Evolutionary conservation across 2,113 vertebrate genomes (phyloP).

Genomic region (Chaenocephalus aceratus): DNA sequence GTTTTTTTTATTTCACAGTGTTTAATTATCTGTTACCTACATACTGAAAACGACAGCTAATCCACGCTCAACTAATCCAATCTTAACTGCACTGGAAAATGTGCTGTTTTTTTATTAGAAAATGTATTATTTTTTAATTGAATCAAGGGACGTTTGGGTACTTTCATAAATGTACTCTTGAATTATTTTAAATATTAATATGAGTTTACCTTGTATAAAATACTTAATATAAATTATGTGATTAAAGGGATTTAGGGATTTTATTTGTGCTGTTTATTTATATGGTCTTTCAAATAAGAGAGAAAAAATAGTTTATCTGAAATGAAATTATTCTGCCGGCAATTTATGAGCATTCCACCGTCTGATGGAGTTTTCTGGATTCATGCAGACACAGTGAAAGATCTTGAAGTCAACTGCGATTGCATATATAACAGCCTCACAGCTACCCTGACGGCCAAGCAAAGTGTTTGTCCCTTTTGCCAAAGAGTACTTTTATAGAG

Average conservation of each 20-base stretch:
- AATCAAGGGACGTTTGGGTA: slow-evolving; percentile 2
- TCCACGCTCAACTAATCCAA: slow-evolving; percentile 1
- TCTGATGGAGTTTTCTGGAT: slow-evolving; percentile 73
- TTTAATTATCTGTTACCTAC: slow-evolving; percentile 9
- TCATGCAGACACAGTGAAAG: slow-evolving; percentile 70
- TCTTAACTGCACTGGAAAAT: slow-evolving; percentile 3
- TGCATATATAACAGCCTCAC: slow-evolving; percentile 83
- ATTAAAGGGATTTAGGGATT: background rate
- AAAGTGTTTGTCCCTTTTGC: slow-evolving; percentile 84
- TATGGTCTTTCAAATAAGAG: slow-evolving; percentile 18
- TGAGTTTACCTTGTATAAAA: slow-evolving; percentile 2
- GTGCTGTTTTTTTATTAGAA: background rate
- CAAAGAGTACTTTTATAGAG: slow-evolving; percentile 86
- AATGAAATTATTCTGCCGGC: slow-evolving; percentile 53
- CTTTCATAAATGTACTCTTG: background rate
- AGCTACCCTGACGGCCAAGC: slow-evolving; percentile 81
- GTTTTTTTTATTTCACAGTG: background rate
- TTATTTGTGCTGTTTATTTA: background rate
- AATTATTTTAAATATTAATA: slow-evolving; percentile 4
- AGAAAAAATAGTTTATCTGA: slow-evolving; percentile 18
- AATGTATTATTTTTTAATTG: background rate
- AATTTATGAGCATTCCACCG: slow-evolving; percentile 70
- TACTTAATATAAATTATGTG: background rate
- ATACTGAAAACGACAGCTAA: slow-evolving; percentile 5
- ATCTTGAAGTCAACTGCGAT: slow-evolving; percentile 84